Base-by-base conservation (phyloP, 1,140 invertebrate species). In the Holcopasites calliopsidis region DNA sequence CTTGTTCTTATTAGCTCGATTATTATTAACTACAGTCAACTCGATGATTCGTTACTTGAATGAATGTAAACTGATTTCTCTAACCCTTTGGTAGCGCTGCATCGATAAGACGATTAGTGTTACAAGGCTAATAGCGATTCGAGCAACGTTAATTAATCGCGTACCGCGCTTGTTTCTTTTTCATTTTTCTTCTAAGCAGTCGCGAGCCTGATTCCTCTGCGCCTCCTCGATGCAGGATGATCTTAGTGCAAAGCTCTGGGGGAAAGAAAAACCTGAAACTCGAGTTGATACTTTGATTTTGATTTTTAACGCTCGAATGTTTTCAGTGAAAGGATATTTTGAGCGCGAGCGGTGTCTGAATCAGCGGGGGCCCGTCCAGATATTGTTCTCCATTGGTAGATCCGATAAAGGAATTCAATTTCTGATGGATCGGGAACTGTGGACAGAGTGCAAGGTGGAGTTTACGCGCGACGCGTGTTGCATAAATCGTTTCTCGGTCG, bases 401-500 rank as follows among this genome's bases (percentile, higher is more conserved):
- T 8, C 3, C 6, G 7, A 1, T 3, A 16, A 10, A 47, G 44
- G 33, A 42, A 44, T 18, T 6, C 18, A 6, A 62, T 50, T 40
- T 35, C n/a, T 5, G 31, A 28, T 13, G 23, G 10, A 16, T 3
- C 18, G 26, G 3, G 31, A 50, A 65, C 3, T n/a, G n/a, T 5
- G 0, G 38, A 2, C n/a, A 16, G 10, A 28, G 8, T 3, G 26
- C 21, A 52, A 26, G 26, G 23, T 69, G 8, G 16, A 2, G 38
- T 28, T 44, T 11, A 55, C 42, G 21, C 47, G 10, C 1, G 11
- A 33, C 10, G 60, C 18, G 28, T 23, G 62, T 82, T 82, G 74
- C 68, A 69, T 77, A 76, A 80, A 81, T 82, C 26, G 38, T 49
- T 28, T 57, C 65, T 21, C 64, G 61, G 42, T n/a, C 31, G 35